Conservation (phyloP, 2,113 vertebrate genomes). For the Varanus komodoensis region DNA sequence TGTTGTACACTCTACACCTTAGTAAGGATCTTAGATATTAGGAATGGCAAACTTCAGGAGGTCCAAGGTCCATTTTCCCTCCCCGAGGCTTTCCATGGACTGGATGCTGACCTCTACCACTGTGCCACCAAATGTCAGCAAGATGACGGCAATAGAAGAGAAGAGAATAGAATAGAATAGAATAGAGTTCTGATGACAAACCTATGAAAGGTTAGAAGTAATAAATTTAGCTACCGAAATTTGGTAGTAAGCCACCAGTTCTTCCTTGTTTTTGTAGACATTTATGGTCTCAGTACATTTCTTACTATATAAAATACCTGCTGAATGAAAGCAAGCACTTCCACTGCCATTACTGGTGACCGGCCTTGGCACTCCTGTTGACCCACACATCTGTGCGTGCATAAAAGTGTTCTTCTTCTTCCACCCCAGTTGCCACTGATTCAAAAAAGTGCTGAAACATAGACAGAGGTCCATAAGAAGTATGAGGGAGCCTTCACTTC, state of each 20-base stretch:
- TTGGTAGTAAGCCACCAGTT: background rate
- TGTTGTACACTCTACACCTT: background rate
- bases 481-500: background rate
- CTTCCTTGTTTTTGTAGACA: too few relatives aligned
- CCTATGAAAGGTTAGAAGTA: too few relatives aligned
- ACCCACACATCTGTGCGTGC: background rate
- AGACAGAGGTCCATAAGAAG: background rate
- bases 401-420: background rate
- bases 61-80: too few relatives aligned
- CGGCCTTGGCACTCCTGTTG: background rate
- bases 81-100: too few relatives aligned
- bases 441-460: conserved; percentile 6
- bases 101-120: too few relatives aligned
- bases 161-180: too few relatives aligned
- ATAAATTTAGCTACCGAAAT: background rate
- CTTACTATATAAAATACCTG: background rate
- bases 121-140: too few relatives aligned
- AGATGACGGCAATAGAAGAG: too few relatives aligned
- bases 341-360: background rate
- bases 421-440: background rate
- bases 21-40: background rate
- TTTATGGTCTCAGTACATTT: background rate
- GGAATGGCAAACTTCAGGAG: too few relatives aligned
- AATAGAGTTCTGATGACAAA: too few relatives aligned
- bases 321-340: background rate